Base-by-base conservation (phyloP, 2,113 vertebrate species). In the Syngnathoides biaculeatus region DNA sequence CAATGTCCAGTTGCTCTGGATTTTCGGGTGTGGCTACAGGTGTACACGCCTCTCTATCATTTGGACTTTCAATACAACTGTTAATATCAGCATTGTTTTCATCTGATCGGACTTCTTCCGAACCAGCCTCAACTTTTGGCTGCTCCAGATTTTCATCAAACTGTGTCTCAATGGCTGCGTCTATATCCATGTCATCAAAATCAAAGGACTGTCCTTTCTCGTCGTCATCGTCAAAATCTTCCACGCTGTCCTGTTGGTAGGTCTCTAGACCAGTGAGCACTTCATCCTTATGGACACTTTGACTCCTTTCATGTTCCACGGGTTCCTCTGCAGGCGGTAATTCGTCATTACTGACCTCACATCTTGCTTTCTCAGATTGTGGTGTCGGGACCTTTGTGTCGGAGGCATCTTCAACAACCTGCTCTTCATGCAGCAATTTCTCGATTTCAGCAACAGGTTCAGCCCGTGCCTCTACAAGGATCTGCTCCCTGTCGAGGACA, bases 201-300 rank as follows among this genome's bases (percentile, higher is more conserved):
- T 90, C 86, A 80, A 91, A 90, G 6, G 81, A 82, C 56, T 75
- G 81, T 14, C 82, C 87, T 68, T 88, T 73, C 0, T 82, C 84
- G 2, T 85, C 73, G 19, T 76, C 71, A 35, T 79, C 64, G 15
- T 53, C 19, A 14, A 66, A 67, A 2, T 78, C 74, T 27, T 84
- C 79, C 5, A 70, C 67, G 5, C 40, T 57, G 15, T 55, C 68
- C 56, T 45, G 71, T 52, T 42, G 35, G 4, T 0, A 10, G 7
- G 45, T 6, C 19, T 73, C 65, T 53, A 39, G 4, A 53, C 3
- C 1, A 30, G 26, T 52, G 53, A 64, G 3, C 30, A 35, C 30
- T 35, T 35, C 30, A 35, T 35, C 47, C 57, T 48, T 70, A 13
- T 58, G 38, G n/a, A 68, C 53, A 0, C 8, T 14, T 47, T 61